These are phyloP conservation scores for Muschampia plurimacula DNA, from an alignment of 2,888 invertebrate genomes.

Conservation along the genomic window DNA sequence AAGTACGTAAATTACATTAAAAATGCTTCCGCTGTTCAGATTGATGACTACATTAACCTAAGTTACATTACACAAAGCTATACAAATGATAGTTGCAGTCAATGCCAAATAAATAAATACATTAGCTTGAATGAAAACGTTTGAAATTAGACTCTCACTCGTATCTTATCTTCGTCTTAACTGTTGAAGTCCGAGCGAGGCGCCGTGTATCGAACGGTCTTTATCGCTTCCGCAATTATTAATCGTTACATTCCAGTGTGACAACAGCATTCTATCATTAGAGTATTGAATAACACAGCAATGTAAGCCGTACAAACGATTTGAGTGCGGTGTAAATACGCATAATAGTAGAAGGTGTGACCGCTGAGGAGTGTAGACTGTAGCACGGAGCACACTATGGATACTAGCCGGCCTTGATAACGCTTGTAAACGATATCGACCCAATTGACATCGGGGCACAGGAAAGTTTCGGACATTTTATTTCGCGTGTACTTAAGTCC, in stretches of 20 bases:
- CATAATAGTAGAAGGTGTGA: slow-evolving; percentile 51
- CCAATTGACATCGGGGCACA: slow-evolving; percentile 58
- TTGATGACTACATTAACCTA: not conserved
- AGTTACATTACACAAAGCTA: not conserved
- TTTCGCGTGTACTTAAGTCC: slow-evolving; percentile 33
- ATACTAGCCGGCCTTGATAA: slow-evolving; percentile 64
- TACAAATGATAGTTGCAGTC: not conserved
- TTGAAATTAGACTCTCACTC: slow-evolving; percentile 20
- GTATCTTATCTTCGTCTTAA: slow-evolving; percentile 68
- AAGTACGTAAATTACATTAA: no score
- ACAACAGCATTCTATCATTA: slow-evolving; percentile 1
- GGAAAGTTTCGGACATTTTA: slow-evolving; percentile 55
- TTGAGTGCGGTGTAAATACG: slow-evolving; percentile 48
- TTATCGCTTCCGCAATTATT: slow-evolving; percentile 45
- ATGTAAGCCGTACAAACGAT: slow-evolving; percentile 49
- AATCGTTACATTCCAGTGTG: slow-evolving; percentile 26
- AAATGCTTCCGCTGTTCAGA: not conserved
- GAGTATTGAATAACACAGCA: slow-evolving; percentile 33
- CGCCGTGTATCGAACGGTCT: slow-evolving; percentile 45
- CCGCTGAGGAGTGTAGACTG: slow-evolving; percentile 49
- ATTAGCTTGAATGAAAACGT: slow-evolving; percentile 16
- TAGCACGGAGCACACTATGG: slow-evolving; percentile 46
- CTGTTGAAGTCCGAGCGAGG: slow-evolving; percentile 53
- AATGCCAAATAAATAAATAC: slow-evolving; percentile 3
- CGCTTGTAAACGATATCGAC: slow-evolving; percentile 62